Evolutionary conservation across 2,888 invertebrate species (phyloP).

Genomic region (Pammene fasciana): DNA sequence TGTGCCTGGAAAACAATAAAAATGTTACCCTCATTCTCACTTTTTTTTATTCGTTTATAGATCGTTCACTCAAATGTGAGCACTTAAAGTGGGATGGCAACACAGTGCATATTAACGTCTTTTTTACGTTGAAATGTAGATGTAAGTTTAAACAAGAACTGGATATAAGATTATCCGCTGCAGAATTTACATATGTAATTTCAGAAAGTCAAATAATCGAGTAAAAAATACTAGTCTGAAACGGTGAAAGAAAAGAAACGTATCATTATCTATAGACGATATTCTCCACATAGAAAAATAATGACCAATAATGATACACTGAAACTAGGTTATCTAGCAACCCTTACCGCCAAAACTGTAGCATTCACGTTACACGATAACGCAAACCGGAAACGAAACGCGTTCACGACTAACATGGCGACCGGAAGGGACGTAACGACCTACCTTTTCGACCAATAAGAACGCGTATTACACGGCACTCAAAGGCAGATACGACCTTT

Average conservation of each 20-base stretch:
- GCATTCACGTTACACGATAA: slow-evolving; percentile 61
- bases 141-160: no score
- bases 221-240: not conserved
- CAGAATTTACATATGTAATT: not conserved
- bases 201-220: not conserved
- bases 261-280: not conserved
- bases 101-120: not conserved
- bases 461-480: not conserved
- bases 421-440: slow-evolving; percentile 66
- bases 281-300: not conserved
- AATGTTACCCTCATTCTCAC: slow-evolving; percentile 7
- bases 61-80: slow-evolving; percentile 8
- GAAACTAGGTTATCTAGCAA: slow-evolving; percentile 17
- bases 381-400: slow-evolving; percentile 65
- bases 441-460: not conserved
- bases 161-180: not conserved
- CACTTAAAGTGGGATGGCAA: not conserved
- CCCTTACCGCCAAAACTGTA: slow-evolving; percentile 43
- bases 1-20: slow-evolving; percentile 9
- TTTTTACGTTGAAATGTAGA: no score
- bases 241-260: not conserved
- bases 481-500: not conserved
- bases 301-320: not conserved
- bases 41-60: slow-evolving; percentile 3
- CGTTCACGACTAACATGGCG: slow-evolving; percentile 71